Evolutionary conservation across 1,140 invertebrate species (phyloP), one percentile per base, ranked within the genome.

Genomic region (Babylonia areolata): DNA sequence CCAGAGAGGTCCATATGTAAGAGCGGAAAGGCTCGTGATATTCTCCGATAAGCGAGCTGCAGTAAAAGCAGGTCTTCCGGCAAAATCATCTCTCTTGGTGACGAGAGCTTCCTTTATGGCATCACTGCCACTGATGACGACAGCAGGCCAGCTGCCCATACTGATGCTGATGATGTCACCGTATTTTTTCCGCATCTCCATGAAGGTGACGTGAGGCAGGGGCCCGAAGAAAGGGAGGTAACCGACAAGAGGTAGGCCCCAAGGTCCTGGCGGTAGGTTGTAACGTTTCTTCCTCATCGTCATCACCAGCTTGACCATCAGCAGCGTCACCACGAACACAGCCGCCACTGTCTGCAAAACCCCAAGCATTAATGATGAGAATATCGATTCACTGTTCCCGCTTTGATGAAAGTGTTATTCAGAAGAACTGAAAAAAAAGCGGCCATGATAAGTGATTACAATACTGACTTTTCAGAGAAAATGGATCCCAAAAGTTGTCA

Each of bases 201-300:
- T 42, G 31, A 90, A 87, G 31, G 81, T 87, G n/a, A 81, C 35
- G 28, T 64, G 42, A 2, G 90, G 87, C 37, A 85, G 23, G 42
- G 87, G 86, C 1, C 88, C 87, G 31, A 93, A 71, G 83, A 91
- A 89, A 15, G 89, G 91, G 17, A 93, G 81, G 85, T 89, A 85
- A 46, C 92, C 92, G 17, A 93, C 42, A 0, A 92, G 17, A 9
- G 92, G 92, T 33, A 92, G 78, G 1, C 89, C 88, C 85, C 86
- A 85, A 33, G 92, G 91, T 33, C 92, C 91, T 5, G 91, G 90
- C 1, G 90, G 89, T 6, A 88, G 77, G 12, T 84, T 86, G n/a
- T n/a, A 69, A 20, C 69, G 82, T 75, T 71, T 71, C 46, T 33
- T 75, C 23, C 58, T 84, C 51, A 71, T 23, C 58, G 6, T 23